Base-by-base conservation (phyloP, 2,797 vertebrate species). In the Pelodytes ibericus region DNA sequence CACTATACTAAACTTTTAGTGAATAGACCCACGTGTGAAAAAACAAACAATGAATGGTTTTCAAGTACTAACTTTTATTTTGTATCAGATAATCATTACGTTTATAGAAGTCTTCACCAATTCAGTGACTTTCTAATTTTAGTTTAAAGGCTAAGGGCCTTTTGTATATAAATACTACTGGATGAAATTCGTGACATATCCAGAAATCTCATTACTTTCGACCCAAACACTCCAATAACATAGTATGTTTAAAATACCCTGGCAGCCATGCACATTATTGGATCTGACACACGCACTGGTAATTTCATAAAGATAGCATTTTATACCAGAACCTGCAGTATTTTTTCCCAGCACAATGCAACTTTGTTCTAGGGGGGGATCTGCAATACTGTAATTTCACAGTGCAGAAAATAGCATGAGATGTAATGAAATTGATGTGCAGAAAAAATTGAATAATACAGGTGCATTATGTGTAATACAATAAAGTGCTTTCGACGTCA, bases 281-380 rank as follows among this genome's bases (percentile, higher is more conserved):
- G 51, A 77, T 77, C 65, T 77, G 68, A 77, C 68, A 77, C 20
- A 65, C 27, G 33, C 59, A 25, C 25, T 2, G 16, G 49, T 71
- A 71, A 71, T 71, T 77, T 65, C 71, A 77, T 71, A 71, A 77
- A 58, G 61, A 58, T 29, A 65, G 64, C 60, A 71, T 71, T 71
- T 65, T 71, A 47, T 77, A 60, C 68, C 29, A 22, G 22, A 77
- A 70, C 30, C 25, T 65, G 68, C 31, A 58, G 33, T 29, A 8
- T 49, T 60, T 60, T 20, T 68, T 56, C 64, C 25, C 20, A 22
- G 33, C 33, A 71, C 67, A 63, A 58, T 57, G 51, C 31, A 64
- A 77, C 11, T 31, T 70, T 47, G 26, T 70, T 69, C 44, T 51
- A 36, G 27, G 30, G 29, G 58, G 36, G 51, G 15, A n/a, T 71